Percentiles rank a stretch among this genome's conserved stretches.
Evolutionary conservation across 2,888 invertebrate species (phyloP).

Genomic region (Phaonia tiefii): DNA sequence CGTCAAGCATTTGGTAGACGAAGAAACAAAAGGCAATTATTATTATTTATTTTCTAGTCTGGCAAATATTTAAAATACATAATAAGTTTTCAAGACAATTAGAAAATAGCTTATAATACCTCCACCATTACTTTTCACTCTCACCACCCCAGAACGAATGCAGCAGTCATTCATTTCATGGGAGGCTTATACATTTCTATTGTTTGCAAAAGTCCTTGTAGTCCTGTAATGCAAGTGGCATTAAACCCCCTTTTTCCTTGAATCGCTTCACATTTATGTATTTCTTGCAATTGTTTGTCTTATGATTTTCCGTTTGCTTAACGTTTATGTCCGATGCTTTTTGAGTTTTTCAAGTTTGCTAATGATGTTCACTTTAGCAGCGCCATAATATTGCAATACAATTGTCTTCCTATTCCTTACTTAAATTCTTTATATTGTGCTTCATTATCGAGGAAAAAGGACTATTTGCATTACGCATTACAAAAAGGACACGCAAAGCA

Average conservation of each 20-base stretch:
- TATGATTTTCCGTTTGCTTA: slow-evolving; percentile 15
- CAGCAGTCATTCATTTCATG: neutral
- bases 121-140: neutral
- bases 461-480: slow-evolving; percentile 43
- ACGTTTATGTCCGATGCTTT: slow-evolving; percentile 14
- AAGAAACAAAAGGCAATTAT: neutral
- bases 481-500: neutral
- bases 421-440: slow-evolving; percentile 15
- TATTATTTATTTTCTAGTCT: slow-evolving; percentile 45
- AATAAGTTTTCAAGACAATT: slow-evolving; percentile 48
- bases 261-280: neutral
- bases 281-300: slow-evolving; percentile 10
- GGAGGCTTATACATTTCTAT: neutral
- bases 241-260: neutral
- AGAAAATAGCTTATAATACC: slow-evolving; percentile 24
- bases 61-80: slow-evolving; percentile 34
- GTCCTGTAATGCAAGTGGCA: neutral
- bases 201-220: neutral
- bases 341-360: slow-evolving; percentile 28
- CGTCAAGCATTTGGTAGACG: neutral
- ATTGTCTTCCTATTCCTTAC: slow-evolving; percentile 16
- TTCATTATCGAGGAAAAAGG: neutral
- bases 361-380: slow-evolving; percentile 43
- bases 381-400: slow-evolving; percentile 41
- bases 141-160: neutral